phyloP scores from a whole-genome alignment of 2,888 invertebrate genomes.

The Ethmia dodecea region DNA sequence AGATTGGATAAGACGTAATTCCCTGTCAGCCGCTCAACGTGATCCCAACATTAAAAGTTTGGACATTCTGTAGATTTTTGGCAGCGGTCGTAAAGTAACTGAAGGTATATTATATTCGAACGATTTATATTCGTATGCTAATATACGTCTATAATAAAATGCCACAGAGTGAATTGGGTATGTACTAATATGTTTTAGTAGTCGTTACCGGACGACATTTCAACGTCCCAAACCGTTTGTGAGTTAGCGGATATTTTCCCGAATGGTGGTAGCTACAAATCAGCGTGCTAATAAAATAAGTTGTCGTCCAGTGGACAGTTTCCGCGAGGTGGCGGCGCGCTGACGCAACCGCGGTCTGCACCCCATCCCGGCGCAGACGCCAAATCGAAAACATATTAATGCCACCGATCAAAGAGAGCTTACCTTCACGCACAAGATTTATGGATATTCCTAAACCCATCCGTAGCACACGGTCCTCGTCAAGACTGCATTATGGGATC shows the following conservation, averaged over 20 bases:
- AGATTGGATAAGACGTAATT: conserved; percentile 52
- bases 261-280: conserved; percentile 45
- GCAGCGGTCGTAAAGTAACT: conserved; percentile 35
- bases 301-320: conserved; percentile 45
- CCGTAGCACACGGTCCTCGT: conserved; percentile 21
- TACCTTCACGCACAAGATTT: conserved; percentile 44
- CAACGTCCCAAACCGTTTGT: conserved; percentile 37
- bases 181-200: too few species aligned
- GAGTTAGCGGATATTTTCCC: conserved; percentile 37
- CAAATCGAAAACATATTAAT: conserved; percentile 67
- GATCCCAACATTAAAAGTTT: conserved; percentile 53
- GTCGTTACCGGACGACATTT: conserved; percentile 26
- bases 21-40: conserved; percentile 51
- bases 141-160: conserved; percentile 1
- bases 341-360: conserved; percentile 63
- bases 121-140: conserved; percentile 19
- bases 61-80: conserved; percentile 52
- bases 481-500: too few species aligned
- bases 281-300: conserved; percentile 50
- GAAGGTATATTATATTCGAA: conserved; percentile 31
- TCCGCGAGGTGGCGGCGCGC: conserved; percentile 47
- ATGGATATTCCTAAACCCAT: conserved; percentile 33
- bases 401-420: conserved; percentile 64
- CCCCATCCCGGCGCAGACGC: conserved; percentile 54
- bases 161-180: too few species aligned